phyloP scores from a whole-genome alignment of 2,888 invertebrate genomes.

The Leptinotarsa tumamoca region DNA sequence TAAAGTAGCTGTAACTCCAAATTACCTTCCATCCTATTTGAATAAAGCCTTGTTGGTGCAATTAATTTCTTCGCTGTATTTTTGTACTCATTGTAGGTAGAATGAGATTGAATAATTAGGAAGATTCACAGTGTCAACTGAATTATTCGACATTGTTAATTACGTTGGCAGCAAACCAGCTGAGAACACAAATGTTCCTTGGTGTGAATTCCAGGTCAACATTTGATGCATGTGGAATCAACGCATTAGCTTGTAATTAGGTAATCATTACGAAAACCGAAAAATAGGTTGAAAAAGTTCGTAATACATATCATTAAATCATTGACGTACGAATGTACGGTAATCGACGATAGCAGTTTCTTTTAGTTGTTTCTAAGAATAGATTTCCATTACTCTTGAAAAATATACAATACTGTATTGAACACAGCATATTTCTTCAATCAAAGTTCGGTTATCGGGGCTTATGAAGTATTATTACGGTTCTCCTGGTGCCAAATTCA shows the following conservation, averaged over 20 bases:
- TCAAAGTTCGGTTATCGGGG: neutral
- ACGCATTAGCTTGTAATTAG: conserved; percentile 12
- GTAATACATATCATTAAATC: neutral
- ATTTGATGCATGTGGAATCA: conserved; percentile 1
- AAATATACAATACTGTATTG: neutral
- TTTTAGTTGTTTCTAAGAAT: neutral
- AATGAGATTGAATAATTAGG: neutral
- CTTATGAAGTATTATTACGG: no score
- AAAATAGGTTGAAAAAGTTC: conserved; percentile 7
- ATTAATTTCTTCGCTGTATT: conserved; percentile 12
- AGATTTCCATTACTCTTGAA: conserved; percentile 1
- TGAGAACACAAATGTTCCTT: conserved; percentile 1
- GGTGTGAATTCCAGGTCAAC: conserved; percentile 17
- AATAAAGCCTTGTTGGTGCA: conserved; percentile 8
- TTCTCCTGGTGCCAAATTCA: no score
- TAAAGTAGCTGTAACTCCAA: neutral
- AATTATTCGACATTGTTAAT: conserved; percentile 17
- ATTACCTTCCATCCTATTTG: neutral
- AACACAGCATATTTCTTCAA: neutral
- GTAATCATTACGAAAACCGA: neutral
- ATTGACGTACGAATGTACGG: neutral
- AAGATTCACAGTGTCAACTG: conserved; percentile 18
- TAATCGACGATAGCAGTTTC: neutral
- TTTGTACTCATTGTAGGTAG: neutral
- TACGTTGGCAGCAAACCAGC: conserved; percentile 9